phyloP scores from a whole-genome alignment of 2,113 vertebrate genomes.

The Triplophysa dalaica region DNA sequence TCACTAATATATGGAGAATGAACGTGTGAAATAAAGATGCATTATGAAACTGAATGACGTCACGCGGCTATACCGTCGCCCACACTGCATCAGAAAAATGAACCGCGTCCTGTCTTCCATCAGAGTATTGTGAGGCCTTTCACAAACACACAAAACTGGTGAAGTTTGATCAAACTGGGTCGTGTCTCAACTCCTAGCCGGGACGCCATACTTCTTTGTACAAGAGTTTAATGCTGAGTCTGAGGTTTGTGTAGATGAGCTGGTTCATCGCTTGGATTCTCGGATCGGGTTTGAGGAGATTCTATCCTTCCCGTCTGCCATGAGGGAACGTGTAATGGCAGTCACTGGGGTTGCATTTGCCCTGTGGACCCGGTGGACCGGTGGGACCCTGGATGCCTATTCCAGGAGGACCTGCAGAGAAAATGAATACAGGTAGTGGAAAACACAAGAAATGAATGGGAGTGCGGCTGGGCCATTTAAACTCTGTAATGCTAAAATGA shows the following conservation, averaged over 20 bases:
- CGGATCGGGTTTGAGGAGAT: neutral
- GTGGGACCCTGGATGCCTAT: conserved; percentile 74
- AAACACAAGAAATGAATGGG: neutral
- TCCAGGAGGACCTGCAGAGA: conserved; percentile 74
- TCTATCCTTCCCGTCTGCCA: conserved; percentile 64
- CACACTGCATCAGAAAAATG: too few species aligned
- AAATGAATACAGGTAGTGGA: conserved; percentile 40
- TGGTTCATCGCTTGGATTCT: conserved; percentile 8
- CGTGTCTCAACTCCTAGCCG: neutral
- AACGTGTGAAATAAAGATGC: conserved; percentile 52
- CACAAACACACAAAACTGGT: neutral
- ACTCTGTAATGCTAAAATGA: too few species aligned
- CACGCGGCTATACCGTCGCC: neutral
- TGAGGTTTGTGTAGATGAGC: conserved; percentile 6
- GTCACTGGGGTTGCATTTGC: conserved; percentile 84
- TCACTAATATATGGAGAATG: conserved; percentile 60
- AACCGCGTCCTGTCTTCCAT: neutral
- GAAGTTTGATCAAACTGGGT: neutral
- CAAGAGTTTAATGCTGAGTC: neutral
- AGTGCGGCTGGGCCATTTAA: neutral
- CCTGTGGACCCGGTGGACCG: conserved; percentile 81
- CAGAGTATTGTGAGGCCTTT: neutral
- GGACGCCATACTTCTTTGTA: neutral
- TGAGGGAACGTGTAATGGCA: conserved; percentile 75
- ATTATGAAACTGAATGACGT: conserved; percentile 44